Percentiles rank a stretch among this genome's conserved stretches.
Conservation (phyloP, 1,140 invertebrate species). For the Drosophila tsacasi region DNA sequence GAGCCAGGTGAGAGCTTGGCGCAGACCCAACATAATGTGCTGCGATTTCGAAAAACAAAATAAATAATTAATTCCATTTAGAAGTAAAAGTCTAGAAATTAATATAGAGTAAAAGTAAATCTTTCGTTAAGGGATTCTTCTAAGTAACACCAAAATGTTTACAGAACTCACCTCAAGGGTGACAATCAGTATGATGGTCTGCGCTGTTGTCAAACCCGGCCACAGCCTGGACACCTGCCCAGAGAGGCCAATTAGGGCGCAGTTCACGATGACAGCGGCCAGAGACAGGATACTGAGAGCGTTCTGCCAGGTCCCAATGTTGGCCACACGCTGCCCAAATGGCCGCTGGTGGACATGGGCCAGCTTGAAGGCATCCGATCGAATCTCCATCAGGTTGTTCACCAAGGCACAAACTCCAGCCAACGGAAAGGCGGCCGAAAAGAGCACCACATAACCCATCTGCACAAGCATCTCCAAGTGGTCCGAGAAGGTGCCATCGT, state of each 20-base stretch:
- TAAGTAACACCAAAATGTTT: neutral
- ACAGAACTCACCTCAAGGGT: constrained; percentile 88
- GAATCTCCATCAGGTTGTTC: constrained; percentile 97
- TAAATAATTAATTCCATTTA: neutral
- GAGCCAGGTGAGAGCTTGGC: constrained; percentile 89
- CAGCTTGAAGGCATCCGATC: constrained; percentile 98
- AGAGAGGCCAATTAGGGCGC: constrained; percentile 96
- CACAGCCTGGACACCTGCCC: constrained; percentile 95
- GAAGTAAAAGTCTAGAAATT: no score
- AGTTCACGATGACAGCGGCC: constrained; percentile 97
- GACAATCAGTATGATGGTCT: constrained; percentile 95
- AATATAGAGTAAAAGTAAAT: neutral
- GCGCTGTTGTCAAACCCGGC: constrained; percentile 93
- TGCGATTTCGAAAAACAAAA: constrained; percentile 77
- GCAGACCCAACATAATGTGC: constrained; percentile 95
- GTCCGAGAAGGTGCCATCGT: constrained; percentile 97
- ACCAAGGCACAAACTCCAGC: constrained; percentile 96
- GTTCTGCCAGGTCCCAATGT: constrained; percentile 98
- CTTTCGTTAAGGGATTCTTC: neutral
- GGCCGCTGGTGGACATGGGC: constrained; percentile 97
- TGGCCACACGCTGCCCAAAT: constrained; percentile 95
- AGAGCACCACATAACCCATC: constrained; percentile 98
- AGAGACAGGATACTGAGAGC: constrained; percentile 97
- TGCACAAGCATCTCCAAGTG: constrained; percentile 99
- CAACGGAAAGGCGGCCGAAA: constrained; percentile 97